Conservation (phyloP, 2,888 invertebrate species). For the Hololepta plana region DNA sequence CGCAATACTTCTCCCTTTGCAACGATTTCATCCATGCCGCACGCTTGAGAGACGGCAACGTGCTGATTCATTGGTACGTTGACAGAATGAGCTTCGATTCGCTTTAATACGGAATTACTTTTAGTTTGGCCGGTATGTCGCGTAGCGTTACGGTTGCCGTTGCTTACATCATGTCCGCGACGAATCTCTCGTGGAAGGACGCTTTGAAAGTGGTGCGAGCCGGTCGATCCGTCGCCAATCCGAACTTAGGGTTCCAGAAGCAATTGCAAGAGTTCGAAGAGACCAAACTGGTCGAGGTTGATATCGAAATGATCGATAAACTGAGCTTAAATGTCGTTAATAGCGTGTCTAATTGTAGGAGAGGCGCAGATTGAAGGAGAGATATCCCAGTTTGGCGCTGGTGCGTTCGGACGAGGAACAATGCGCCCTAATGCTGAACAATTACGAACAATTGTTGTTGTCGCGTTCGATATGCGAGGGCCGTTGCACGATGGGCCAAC, state of each 20-base stretch:
- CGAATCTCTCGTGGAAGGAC: constrained; percentile 78
- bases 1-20: constrained; percentile 82
- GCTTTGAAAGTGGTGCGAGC: constrained; percentile 84
- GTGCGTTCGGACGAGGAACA: constrained; percentile 55
- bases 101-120: too few species aligned
- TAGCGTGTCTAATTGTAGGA: constrained; percentile 36
- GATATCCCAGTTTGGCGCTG: constrained; percentile 63
- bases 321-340: too few species aligned
- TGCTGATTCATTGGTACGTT: constrained; percentile 82
- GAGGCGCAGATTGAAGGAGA: constrained; percentile 62
- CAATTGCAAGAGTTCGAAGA: constrained; percentile 85
- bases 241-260: constrained; percentile 87
- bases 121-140: constrained; percentile 88
- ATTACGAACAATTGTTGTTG: constrained; percentile 64
- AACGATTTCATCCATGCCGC: constrained; percentile 95
- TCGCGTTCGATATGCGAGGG: constrained; percentile 75
- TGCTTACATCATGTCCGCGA: constrained; percentile 92
- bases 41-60: constrained; percentile 72
- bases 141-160: constrained; percentile 90
- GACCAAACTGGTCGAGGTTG: constrained; percentile 58
- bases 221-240: constrained; percentile 84
- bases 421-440: constrained; percentile 60
- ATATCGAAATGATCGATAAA: constrained; percentile 7
- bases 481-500: constrained; percentile 64
- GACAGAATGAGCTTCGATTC: neutral